phyloP scores from a whole-genome alignment of 2,113 vertebrate genomes.

The Nyctibius bracteatus region DNA sequence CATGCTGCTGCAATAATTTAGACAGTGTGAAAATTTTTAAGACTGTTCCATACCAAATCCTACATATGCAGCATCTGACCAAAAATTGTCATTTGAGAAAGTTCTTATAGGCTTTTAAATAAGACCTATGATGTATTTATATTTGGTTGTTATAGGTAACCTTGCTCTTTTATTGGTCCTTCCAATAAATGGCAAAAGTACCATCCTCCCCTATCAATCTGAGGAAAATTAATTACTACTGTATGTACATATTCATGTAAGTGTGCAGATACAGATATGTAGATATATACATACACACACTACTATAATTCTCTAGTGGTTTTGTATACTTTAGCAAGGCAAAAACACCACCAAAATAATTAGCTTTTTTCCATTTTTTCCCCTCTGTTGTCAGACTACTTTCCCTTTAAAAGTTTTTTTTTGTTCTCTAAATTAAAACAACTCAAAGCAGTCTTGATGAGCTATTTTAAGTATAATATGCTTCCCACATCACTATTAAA shows the following conservation, averaged over 20 bases:
- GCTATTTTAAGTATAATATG: not conserved
- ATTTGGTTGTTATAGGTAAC: not conserved
- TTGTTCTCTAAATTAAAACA: not conserved
- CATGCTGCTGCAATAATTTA: not conserved
- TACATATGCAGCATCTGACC: not conserved
- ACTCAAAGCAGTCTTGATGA: not conserved
- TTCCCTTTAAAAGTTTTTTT: not conserved
- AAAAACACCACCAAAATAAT: rapidly evolving
- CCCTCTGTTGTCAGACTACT: not conserved
- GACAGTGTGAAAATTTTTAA: not conserved
- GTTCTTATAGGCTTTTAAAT: not conserved
- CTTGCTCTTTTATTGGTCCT: not conserved
- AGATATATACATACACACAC: not conserved
- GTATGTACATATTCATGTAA: rapidly evolving
- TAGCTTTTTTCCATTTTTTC: not conserved
- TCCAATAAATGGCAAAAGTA: not conserved
- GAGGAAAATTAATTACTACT: not conserved
- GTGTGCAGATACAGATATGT: not conserved
- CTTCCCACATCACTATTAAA: not conserved
- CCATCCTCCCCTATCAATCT: not conserved
- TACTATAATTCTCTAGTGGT: not conserved
- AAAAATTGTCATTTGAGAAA: not conserved
- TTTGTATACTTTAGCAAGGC: not conserved
- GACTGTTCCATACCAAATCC: not conserved
- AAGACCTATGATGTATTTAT: not conserved